Base-by-base conservation (phyloP, 2,888 invertebrate genomes). In the Drosophila macrothrix region DNA sequence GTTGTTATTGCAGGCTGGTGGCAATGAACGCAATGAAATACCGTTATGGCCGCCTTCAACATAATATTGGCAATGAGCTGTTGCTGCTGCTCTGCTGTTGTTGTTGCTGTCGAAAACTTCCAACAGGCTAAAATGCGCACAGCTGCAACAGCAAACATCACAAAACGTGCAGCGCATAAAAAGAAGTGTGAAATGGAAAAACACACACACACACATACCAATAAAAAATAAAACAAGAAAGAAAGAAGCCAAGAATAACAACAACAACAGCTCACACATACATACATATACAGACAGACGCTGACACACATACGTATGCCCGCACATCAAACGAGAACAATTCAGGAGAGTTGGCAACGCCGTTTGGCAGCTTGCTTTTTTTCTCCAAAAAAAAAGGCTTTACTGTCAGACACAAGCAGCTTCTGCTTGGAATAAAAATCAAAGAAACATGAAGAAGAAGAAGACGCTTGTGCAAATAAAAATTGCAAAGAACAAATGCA, bases 131-230 rank as follows among this genome's bases (percentile, higher is more conserved):
- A 80, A 76, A 80, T 78, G 77, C 81, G 81, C 77, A 76, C 83
- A 83, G 86, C 90, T 84, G 84, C 83, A 86, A 54, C 84, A 67
- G 49, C 73, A 60, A 80, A 62, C 56, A 55, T n/a, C 33, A 50
- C 14, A 62, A 78, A 67, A 78, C 68, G 70, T 73, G 76, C 71
- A 71, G 53, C 74, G 70, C 82, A 74, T 78, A 84, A 88, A 73
- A 68, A 82, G 76, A 89, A 84, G 84, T 84, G 88, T 84, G 84
- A 90, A 90, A 90, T 88, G 77, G 73, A 67, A 72, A 80, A 84
- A 35, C 35, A 37, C 37, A 37, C 37, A 86, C n/a, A 22, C 46
- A 46, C 43, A 22, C 46, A 46, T 22, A 46, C 22, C 22, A 46
- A 46, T 46, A 78, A 73, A 82, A 88, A 82, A 41, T 58, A 67